Percentiles rank a stretch among this genome's conserved stretches.
phyloP scores from a whole-genome alignment of 2,797 vertebrate genomes.

The Sternarchorhynchus goeldii region DNA sequence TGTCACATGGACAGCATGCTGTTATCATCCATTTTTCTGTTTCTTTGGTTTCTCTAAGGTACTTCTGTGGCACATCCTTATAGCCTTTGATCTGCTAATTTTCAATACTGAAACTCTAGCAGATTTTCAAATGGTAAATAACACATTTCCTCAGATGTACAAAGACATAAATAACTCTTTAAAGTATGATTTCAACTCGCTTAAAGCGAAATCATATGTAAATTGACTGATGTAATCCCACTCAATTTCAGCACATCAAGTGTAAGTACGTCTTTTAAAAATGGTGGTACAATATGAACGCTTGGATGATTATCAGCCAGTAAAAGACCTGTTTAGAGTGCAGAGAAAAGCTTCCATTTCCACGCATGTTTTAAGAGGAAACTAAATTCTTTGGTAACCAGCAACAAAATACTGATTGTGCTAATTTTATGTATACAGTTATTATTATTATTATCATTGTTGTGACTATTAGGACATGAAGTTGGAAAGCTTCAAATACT shows the following conservation, averaged over 20 bases:
- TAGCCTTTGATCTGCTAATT: conserved; percentile 22
- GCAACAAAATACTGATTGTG: too few species aligned
- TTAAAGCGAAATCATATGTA: conserved; percentile 2
- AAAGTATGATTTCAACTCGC: conserved; percentile 7
- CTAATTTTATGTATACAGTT: too few species aligned
- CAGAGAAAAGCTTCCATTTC: not conserved
- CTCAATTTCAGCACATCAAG: not conserved
- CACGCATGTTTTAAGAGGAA: not conserved
- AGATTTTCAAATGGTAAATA: conserved; percentile 6
- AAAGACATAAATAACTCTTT: conserved; percentile 7
- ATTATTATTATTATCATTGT: not conserved
- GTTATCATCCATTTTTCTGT: conserved; percentile 21
- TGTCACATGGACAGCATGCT: conserved; percentile 27
- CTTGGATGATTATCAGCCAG: not conserved
- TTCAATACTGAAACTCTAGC: conserved; percentile 15
- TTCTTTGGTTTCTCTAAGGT: not conserved
- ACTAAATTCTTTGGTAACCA: too few species aligned
- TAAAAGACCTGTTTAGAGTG: conserved; percentile 4
- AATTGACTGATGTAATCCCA: not conserved
- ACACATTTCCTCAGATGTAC: too few species aligned
- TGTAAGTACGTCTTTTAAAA: not conserved
- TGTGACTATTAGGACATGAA: not conserved
- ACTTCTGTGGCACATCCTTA: conserved; percentile 8
- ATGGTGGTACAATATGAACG: not conserved
- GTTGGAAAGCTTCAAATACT: not conserved